Conservation (phyloP, 2,113 vertebrate genomes). For the Tetrax tetrax region DNA sequence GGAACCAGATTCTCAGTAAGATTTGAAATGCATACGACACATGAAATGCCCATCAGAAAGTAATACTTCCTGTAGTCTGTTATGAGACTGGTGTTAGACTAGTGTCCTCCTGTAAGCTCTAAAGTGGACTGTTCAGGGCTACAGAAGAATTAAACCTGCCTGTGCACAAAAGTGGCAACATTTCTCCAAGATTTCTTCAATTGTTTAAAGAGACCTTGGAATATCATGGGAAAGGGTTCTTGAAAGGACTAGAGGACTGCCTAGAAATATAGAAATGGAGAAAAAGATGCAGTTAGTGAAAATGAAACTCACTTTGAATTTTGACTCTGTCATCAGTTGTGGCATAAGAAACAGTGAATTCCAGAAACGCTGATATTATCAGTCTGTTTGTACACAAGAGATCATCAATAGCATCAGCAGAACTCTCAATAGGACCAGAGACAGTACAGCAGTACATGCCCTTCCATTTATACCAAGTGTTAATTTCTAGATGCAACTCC, state of each 20-base stretch:
- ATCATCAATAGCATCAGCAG: background rate
- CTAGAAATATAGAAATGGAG: background rate
- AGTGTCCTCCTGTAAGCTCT: background rate
- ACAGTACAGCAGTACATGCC: background rate
- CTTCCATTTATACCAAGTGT: background rate
- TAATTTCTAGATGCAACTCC: background rate
- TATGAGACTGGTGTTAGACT: background rate
- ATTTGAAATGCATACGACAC: background rate
- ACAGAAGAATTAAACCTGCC: background rate
- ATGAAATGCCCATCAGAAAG: background rate
- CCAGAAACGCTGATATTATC: background rate
- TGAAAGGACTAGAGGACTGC: background rate
- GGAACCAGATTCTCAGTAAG: background rate
- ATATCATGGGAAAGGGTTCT: background rate
- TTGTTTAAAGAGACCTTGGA: background rate
- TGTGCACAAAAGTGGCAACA: background rate
- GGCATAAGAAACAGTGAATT: background rate
- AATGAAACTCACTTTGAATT: background rate
- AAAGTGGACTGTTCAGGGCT: background rate
- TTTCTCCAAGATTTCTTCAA: background rate
- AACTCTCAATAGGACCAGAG: background rate
- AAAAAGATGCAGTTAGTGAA: background rate
- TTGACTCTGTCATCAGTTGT: background rate
- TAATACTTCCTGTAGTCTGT: background rate
- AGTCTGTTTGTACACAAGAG: background rate